phyloP scores from a whole-genome alignment of 2,888 invertebrate genomes.

The Omphaloscelis lunosa region DNA sequence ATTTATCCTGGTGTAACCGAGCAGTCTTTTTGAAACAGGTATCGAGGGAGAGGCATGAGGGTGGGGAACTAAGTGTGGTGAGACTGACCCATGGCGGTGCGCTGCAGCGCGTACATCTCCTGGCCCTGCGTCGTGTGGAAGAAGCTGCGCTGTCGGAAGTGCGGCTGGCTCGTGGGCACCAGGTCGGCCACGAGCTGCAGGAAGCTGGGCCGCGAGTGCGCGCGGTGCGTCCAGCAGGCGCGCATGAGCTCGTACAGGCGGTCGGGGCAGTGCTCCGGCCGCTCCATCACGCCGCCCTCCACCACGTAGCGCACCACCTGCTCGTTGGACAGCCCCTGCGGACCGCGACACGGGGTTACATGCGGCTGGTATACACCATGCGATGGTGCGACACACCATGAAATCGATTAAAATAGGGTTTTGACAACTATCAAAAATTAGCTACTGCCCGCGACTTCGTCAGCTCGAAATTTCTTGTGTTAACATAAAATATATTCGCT shows the following conservation, averaged over 20 bases:
- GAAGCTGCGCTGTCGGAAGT: slow-evolving; percentile 91
- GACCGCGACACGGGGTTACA: not conserved
- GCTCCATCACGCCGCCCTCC: slow-evolving; percentile 98
- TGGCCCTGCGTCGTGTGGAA: slow-evolving; percentile 92
- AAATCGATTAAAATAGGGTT: not conserved
- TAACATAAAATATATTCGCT: too few relatives aligned
- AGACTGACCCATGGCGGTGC: slow-evolving; percentile 76
- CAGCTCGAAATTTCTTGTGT: too few relatives aligned
- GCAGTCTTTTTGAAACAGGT: not conserved
- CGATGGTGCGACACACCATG: not conserved
- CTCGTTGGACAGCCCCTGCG: slow-evolving; percentile 96
- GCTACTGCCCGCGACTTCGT: not conserved
- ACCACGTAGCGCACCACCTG: slow-evolving; percentile 97
- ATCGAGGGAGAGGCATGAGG: not conserved
- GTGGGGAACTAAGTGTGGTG: not conserved
- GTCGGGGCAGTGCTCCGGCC: slow-evolving; percentile 98
- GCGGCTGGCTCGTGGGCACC: slow-evolving; percentile 91
- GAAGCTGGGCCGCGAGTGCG: slow-evolving; percentile 95
- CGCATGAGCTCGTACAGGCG: slow-evolving; percentile 97
- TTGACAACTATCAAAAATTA: not conserved
- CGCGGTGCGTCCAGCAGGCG: slow-evolving; percentile 97
- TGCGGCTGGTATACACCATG: not conserved
- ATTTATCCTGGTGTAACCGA: not conserved
- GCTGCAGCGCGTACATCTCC: slow-evolving; percentile 88
- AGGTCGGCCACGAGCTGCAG: slow-evolving; percentile 94